Evolutionary conservation across 2,797 vertebrate genomes (phyloP).

Genomic region (Austrolebias charrua): DNA sequence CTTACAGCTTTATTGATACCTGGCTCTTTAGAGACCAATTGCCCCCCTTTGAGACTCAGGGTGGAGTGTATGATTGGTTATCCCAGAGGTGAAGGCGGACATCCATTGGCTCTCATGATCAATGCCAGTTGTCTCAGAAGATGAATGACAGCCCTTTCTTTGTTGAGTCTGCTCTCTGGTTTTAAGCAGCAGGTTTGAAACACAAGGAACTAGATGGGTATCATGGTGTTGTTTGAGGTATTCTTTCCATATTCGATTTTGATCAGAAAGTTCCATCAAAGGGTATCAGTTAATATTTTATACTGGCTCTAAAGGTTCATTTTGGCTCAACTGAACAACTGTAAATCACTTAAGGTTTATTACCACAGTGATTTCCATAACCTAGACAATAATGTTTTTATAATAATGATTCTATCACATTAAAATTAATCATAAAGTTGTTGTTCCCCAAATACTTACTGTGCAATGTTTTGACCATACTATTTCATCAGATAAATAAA

Average conservation of each 20-base stretch:
- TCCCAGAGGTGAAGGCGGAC: slow-evolving; percentile 56
- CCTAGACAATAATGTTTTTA: too few species aligned
- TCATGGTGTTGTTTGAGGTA: neutral
- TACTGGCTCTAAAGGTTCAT: neutral
- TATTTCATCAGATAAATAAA: too few species aligned
- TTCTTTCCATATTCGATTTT: neutral
- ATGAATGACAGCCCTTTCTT: slow-evolving; percentile 36
- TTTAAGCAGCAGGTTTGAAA: slow-evolving; percentile 15
- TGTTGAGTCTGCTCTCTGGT: slow-evolving; percentile 29
- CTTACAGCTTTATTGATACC: slow-evolving; percentile 69
- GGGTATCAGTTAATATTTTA: neutral
- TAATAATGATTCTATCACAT: too few species aligned
- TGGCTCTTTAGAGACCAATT: slow-evolving; percentile 45
- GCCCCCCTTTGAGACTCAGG: slow-evolving; percentile 35
- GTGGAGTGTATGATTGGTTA: slow-evolving; percentile 60
- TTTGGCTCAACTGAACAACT: too few species aligned
- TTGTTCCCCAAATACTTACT: too few species aligned
- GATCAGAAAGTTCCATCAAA: neutral
- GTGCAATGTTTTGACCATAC: too few species aligned
- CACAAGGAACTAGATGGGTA: neutral
- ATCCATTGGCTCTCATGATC: slow-evolving; percentile 56
- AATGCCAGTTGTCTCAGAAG: slow-evolving; percentile 38
- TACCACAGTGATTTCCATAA: too few species aligned
- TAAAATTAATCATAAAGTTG: too few species aligned
- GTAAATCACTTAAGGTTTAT: too few species aligned